Base-by-base conservation (phyloP, 2,888 invertebrate genomes). In the Coenonympha arcania region DNA sequence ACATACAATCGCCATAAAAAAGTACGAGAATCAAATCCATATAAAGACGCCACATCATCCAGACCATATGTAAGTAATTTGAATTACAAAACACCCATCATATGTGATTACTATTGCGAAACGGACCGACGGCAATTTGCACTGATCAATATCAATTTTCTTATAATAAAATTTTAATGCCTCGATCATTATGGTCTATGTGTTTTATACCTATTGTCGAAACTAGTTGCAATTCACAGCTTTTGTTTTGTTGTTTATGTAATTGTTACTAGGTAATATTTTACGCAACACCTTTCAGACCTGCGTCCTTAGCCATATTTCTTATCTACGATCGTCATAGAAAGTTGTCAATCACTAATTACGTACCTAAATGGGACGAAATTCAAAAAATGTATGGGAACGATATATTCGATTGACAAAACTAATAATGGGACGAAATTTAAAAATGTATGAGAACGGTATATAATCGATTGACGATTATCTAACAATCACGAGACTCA, bases 121-220 rank as follows among this genome's bases (percentile, higher is more conserved):
- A 59, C 46, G 39, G 26, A 49, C 51, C 28, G 47, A 48, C 39
- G 11, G 30, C 40, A 55, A 51, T 53, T 53, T 55, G 44, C 41
- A 50, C n/a, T 45, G 56, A 56, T 56, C 58, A 44, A 50, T 54
- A 54, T 56, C 51, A 53, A 57, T 57, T 56, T 56, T 44, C 46
- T 47, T 36, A 48, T 52, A 52, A 50, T 54, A 54, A 51, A 48
- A 48, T 37, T 47, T 49, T 37, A 50, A 51, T 48, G 33, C 40
- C 16, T 37, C 28, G 33, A 19, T 33, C 15, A 28, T 45, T 47
- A 47, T 44, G 24, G 19, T 15, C 30, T 30, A 8, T 22, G 16
- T 34, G 34, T 26, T 18, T 34, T n/a, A 44, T 44, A 44, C 19
- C 34, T 26, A 44, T 44, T 34, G 19, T 33, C 19, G 18, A 18